Percentiles rank a stretch among this genome's conserved stretches.
Conservation (phyloP, 2,797 vertebrate species). For the Anabacerthia variegaticeps region DNA sequence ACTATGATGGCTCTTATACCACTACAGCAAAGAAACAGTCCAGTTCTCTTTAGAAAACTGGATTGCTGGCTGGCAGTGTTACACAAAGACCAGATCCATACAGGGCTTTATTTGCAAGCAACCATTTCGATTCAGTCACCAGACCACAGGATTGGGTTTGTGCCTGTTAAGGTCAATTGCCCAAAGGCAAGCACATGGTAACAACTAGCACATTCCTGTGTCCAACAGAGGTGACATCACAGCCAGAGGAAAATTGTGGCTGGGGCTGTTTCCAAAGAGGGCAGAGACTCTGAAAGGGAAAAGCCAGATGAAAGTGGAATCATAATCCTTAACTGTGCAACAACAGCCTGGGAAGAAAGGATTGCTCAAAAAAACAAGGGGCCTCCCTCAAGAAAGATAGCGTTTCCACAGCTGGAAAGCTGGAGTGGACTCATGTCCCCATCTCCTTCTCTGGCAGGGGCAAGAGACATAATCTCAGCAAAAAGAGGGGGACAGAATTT, state of each 20-base stretch:
- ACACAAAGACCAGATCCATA: not conserved
- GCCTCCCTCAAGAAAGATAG: not conserved
- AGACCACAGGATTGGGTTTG: not conserved
- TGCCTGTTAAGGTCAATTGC: not conserved
- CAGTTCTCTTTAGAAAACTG: not conserved
- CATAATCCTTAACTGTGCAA: not conserved
- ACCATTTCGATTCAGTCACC: not conserved
- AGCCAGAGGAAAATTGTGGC: not conserved
- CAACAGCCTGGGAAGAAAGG: not conserved
- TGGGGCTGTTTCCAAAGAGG: not conserved
- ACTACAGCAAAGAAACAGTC: not conserved
- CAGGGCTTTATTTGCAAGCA: not conserved
- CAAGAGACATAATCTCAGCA: not conserved
- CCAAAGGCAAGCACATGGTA: not conserved
- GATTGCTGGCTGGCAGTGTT: not conserved
- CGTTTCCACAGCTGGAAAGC: not conserved
- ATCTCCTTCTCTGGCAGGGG: not conserved
- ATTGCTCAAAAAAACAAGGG: not conserved
- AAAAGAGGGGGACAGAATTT: not conserved
- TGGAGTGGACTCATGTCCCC: not conserved
- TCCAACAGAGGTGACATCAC: not conserved
- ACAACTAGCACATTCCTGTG: not conserved
- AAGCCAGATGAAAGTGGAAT: not conserved
- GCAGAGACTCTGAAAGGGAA: not conserved
- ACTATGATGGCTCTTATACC: not conserved